phyloP scores from a whole-genome alignment of 2,888 invertebrate species.

The Heteromurus nitidus region DNA sequence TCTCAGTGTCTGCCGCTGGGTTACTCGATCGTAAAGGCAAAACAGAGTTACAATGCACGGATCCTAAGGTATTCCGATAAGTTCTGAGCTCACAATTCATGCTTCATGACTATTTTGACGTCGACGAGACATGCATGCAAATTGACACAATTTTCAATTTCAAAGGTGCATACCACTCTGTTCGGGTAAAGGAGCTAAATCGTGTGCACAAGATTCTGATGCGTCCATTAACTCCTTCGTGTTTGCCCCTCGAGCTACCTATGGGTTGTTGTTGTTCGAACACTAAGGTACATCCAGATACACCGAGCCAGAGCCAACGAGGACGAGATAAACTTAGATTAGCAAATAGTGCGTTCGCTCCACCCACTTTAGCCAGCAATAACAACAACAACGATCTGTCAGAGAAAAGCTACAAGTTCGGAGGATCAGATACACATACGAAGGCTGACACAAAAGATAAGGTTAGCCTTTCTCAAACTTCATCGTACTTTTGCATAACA shows the following conservation, averaged over 20 bases:
- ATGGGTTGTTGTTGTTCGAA: conserved; percentile 63
- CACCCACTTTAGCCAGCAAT: neutral
- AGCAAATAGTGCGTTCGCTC: conserved; percentile 16
- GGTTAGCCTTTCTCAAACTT: too few species aligned
- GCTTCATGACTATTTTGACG: neutral
- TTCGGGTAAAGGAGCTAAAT: conserved; percentile 16
- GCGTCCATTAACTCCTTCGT: conserved; percentile 48
- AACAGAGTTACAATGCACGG: conserved; percentile 52
- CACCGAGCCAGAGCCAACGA: conserved; percentile 16
- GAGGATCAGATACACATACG: too few species aligned
- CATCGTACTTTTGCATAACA: too few species aligned
- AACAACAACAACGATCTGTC: neutral
- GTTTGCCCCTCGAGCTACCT: conserved; percentile 39
- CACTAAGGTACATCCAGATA: conserved; percentile 35
- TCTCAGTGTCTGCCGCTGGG: conserved; percentile 48
- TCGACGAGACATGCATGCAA: neutral
- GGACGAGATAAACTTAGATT: conserved; percentile 8
- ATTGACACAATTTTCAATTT: too few species aligned
- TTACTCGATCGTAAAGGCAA: neutral
- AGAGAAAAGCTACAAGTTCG: conserved; percentile 3
- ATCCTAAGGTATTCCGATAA: conserved; percentile 41
- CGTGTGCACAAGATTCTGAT: conserved; percentile 42
- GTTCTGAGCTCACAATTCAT: neutral
- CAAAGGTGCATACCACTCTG: conserved; percentile 53
- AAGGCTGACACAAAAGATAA: too few species aligned